Evolutionary conservation across 2,888 invertebrate genomes (phyloP).

Genomic region (Timandra comae): DNA sequence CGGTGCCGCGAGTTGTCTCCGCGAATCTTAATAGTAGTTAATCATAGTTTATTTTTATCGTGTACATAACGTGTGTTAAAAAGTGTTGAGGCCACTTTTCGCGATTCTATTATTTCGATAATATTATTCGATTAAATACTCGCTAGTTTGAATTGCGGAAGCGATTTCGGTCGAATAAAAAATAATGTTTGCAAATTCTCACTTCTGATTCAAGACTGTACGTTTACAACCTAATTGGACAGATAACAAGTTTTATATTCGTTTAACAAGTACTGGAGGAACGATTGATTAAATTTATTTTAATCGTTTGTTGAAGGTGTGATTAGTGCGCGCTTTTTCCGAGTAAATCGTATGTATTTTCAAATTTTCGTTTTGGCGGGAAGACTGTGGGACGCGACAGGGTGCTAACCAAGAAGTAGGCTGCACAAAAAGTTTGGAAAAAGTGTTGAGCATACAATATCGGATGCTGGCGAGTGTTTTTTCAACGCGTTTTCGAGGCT

Average conservation of each 20-base stretch:
- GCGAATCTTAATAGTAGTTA: conserved; percentile 73
- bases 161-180: conserved; percentile 42
- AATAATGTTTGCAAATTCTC: conserved; percentile 44
- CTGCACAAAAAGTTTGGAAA: conserved; percentile 68
- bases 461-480: conserved; percentile 69
- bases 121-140: conserved; percentile 56
- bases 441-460: conserved; percentile 65
- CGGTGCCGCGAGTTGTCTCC: conserved; percentile 62
- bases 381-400: conserved; percentile 22
- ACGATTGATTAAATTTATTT: conserved; percentile 30
- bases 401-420: conserved; percentile 51
- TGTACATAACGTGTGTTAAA: conserved; percentile 72
- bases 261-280: conserved; percentile 28
- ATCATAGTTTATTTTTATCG: conserved; percentile 76
- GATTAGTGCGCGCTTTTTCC: conserved; percentile 25
- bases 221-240: conserved; percentile 36
- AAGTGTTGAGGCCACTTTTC: conserved; percentile 66
- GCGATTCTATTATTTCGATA: conserved; percentile 56
- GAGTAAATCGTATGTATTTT: conserved; percentile 37
- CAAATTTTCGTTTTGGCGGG: conserved; percentile 52
- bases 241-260: conserved; percentile 41
- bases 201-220: conserved; percentile 36
- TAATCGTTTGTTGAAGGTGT: conserved; percentile 8
- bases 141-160: conserved; percentile 57
- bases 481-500: conserved; percentile 77